Evolutionary conservation across 2,888 invertebrate species (phyloP).

Genomic region (Oegoconia quadripuncta): DNA sequence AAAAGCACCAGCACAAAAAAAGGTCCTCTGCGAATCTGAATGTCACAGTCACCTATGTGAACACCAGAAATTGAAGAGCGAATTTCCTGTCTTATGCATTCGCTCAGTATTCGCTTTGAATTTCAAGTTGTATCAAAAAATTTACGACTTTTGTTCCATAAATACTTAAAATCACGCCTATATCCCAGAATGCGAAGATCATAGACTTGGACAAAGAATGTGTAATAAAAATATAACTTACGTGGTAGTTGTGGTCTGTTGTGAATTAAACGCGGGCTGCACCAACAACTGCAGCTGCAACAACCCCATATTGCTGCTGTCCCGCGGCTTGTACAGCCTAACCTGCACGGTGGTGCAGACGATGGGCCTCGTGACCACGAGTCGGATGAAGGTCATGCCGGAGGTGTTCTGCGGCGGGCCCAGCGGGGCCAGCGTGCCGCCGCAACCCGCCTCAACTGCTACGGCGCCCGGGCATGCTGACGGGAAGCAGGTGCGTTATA

Average conservation of each 20-base stretch:
- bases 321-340: constrained; percentile 87
- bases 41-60: too few relatives aligned
- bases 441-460: constrained; percentile 91
- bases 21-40: too few relatives aligned
- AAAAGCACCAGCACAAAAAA: too few relatives aligned
- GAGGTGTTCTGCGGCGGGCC: constrained; percentile 92
- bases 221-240: constrained; percentile 25
- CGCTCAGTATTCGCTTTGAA: too few relatives aligned
- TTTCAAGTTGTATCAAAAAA: too few relatives aligned
- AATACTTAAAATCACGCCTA: too few relatives aligned
- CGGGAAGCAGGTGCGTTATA: too few relatives aligned
- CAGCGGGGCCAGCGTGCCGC: constrained; percentile 88
- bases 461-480: constrained; percentile 93
- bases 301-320: constrained; percentile 93
- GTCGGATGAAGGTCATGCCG: constrained; percentile 91
- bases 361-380: constrained; percentile 90
- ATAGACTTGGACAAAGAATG: too few relatives aligned
- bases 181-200: too few relatives aligned
- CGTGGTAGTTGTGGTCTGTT: constrained; percentile 36
- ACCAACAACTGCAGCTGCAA: constrained; percentile 92
- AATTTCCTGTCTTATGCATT: too few relatives aligned
- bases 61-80: too few relatives aligned
- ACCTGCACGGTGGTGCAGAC: constrained; percentile 91
- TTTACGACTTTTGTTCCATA: too few relatives aligned
- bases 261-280: constrained; percentile 85